Percentiles rank a stretch among this genome's conserved stretches.
phyloP scores from a whole-genome alignment of 2,797 vertebrate species.

The Chelidonichthys spinosus region DNA sequence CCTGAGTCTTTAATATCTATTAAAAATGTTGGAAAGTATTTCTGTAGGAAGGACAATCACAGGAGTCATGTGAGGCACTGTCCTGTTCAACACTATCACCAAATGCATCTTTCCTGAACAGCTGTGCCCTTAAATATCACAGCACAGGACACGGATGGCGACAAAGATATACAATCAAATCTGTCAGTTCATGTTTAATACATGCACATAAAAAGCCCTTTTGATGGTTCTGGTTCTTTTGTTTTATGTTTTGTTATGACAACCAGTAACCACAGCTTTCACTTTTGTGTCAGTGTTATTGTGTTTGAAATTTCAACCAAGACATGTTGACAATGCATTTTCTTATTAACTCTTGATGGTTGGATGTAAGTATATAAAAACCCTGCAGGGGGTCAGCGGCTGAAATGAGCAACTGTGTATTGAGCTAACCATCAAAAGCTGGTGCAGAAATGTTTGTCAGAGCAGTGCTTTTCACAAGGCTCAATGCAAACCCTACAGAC shows the following conservation, averaged over 20 bases:
- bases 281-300: constrained; percentile 49
- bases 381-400: constrained; percentile 38
- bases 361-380: constrained; percentile 63
- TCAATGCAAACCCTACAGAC: constrained; percentile 43
- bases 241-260: constrained; percentile 54
- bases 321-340: constrained; percentile 62
- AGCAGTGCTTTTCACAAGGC: constrained; percentile 41
- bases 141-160: constrained; percentile 14
- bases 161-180: constrained; percentile 40
- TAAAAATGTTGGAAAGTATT: neutral
- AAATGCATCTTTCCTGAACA: constrained; percentile 11
- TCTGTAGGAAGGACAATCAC: constrained; percentile 6
- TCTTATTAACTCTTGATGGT: constrained; percentile 60
- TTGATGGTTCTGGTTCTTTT: constrained; percentile 35
- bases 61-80: constrained; percentile 3
- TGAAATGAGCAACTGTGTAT: constrained; percentile 44
- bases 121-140: constrained; percentile 13
- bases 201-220: constrained; percentile 38
- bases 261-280: constrained; percentile 54
- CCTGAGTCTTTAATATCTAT: constrained; percentile 6
- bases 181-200: constrained; percentile 27
- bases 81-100: constrained; percentile 20
- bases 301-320: constrained; percentile 57
- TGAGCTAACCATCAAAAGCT: constrained; percentile 55
- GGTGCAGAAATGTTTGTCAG: constrained; percentile 45